Evolutionary conservation across 2,113 vertebrate genomes (phyloP).

Genomic region (Macrotus californicus): DNA sequence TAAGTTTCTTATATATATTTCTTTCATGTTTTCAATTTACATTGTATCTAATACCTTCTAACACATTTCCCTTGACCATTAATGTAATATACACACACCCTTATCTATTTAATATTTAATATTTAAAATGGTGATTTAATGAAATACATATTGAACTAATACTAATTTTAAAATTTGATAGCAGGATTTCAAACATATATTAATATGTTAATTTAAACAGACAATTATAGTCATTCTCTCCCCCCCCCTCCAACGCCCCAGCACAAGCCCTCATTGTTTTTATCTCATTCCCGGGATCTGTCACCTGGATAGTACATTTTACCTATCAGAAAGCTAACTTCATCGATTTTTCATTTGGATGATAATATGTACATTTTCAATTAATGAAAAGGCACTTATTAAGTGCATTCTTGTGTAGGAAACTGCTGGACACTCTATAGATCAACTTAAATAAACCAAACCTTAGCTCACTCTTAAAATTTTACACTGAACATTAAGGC

Average conservation of each 20-base stretch:
- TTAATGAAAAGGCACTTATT: slow-evolving; percentile 50
- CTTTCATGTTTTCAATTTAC: background rate
- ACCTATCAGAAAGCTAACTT: slow-evolving; percentile 28
- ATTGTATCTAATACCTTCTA: background rate
- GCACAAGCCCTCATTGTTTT: background rate
- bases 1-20: background rate
- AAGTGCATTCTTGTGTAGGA: slow-evolving; percentile 35
- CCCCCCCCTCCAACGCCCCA: no score
- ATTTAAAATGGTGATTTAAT: background rate
- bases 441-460: slow-evolving; percentile 47
- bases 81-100: background rate
- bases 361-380: slow-evolving; percentile 40
- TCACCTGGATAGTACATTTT: background rate
- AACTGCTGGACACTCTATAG: background rate
- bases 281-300: background rate
- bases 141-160: slow-evolving; percentile 7
- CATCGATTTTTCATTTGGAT: slow-evolving; percentile 33
- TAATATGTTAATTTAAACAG: slow-evolving; percentile 31
- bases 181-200: background rate
- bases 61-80: background rate
- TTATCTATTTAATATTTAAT: background rate
- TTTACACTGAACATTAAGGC: slow-evolving; percentile 24
- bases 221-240: background rate
- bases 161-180: slow-evolving; percentile 19
- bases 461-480: background rate